phyloP scores from a whole-genome alignment of 2,888 invertebrate genomes.

The Ormyrus thymus region DNA sequence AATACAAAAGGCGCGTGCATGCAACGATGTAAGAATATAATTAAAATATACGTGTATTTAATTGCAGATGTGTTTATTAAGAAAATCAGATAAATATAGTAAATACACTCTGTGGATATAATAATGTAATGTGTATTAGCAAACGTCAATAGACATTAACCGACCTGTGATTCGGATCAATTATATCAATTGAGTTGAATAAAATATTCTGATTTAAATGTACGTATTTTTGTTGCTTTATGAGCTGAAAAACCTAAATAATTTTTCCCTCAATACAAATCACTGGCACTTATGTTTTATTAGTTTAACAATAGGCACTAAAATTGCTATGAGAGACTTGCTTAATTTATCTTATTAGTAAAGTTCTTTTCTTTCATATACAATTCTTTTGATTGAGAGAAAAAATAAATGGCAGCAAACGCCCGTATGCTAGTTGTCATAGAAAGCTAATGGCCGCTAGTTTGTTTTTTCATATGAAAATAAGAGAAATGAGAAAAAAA shows the following conservation, averaged over 20 bases:
- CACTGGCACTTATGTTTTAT: constrained; percentile 24
- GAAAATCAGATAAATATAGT: constrained; percentile 42
- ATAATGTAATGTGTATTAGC: constrained; percentile 19
- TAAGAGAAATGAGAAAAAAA: not conserved
- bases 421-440: not conserved
- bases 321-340: constrained; percentile 21
- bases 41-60: constrained; percentile 26
- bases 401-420: constrained; percentile 6
- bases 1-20: not conserved
- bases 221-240: not conserved
- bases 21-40: constrained; percentile 14
- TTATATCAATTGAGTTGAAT: constrained; percentile 31
- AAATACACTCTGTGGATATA: constrained; percentile 39
- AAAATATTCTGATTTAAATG: constrained; percentile 35
- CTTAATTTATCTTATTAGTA: constrained; percentile 5
- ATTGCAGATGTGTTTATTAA: constrained; percentile 44
- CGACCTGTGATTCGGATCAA: constrained; percentile 36
- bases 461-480: not conserved
- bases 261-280: constrained; percentile 18
- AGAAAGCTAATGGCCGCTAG: not conserved
- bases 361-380: constrained; percentile 14
- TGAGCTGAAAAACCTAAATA: not conserved
- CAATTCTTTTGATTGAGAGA: not conserved
- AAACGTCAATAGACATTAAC: constrained; percentile 39
- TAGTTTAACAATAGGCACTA: constrained; percentile 39